Base-by-base conservation (phyloP, 2,888 invertebrate genomes). In the Drosophila fulvimacula region DNA sequence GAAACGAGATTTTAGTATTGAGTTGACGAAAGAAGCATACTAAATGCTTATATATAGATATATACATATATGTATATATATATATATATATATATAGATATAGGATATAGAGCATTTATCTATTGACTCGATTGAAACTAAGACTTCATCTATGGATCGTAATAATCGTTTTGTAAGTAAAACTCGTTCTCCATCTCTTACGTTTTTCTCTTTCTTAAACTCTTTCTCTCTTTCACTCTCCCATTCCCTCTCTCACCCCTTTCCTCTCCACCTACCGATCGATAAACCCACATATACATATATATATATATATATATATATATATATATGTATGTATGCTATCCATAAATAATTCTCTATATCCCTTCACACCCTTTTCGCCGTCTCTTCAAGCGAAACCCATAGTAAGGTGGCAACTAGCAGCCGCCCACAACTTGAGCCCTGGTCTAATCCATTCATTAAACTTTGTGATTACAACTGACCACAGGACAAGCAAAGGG, bases 381-480 rank as follows among this genome's bases (percentile, higher is more conserved):
- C 9, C 11, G 38, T 5, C 5, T n/a, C 10, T 5, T 21, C 21
- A 9, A 5, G 36, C 27, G 2, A 27, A 24, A 17, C 1, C 38
- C 38, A 52, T 27, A 30, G 6, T 6, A 6, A 10, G 15, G 38
- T 17, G 36, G 36, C 24, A 27, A 24, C 38, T 38, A 11, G 52
- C 38, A 39, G 21, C 21, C 52, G 52, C 24, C 36, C 38, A 39
- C 52, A 24, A 24, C 17, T 52, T 52, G 38, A 7, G 52, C 38
- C 7, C 19, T n/a, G 57, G 53, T 38, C 69, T 85, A 89, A 85
- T 88, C 89, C 75, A 71, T 85, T 85, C 85, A 89, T 85, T 85
- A 89, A 89, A 87, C 85, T 85, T 89, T 77, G 73, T 84, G 89
- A 88, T 88, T 89, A 88, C 77, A 71, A 66, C 88, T 85, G 89